Base-by-base conservation (phyloP, 2,113 vertebrate genomes). In the Haliaeetus leucogaster region DNA sequence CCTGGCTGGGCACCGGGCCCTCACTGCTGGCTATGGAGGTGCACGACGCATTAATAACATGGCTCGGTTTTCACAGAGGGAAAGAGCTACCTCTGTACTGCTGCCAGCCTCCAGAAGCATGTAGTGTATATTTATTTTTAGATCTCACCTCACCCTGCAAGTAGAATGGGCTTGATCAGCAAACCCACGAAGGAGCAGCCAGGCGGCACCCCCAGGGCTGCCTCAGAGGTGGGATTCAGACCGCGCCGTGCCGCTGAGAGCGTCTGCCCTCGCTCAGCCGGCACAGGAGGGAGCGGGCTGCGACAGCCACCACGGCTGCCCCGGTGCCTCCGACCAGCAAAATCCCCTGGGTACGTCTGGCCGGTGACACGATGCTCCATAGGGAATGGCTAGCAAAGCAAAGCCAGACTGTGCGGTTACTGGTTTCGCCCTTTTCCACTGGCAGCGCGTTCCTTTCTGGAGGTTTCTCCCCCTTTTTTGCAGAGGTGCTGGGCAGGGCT, bases 281-380 rank as follows among this genome's bases (percentile, higher is more conserved):
- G 26, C 4, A 8, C 25, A 10, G 56, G 50, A 67, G n/a, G 55
- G 72, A 71, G 11, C 5, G 1, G 19, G 34, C 47, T 83, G n/a
- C 2, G 1, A 13, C 45, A 21, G 3, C 50, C 25, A 25, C 50
- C 50, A 15, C 6, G 11, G 38, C 48, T 59, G 32, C 27, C 34
- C 38, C 2, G 22, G 10, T 38, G 36, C 36, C 52, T 21, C 45
- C 3, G 1, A 29, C 38, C 34, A 13, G 19, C 59, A 11, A 8
- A 26, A n/a, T 8, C 7, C 45, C 26, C n/a, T 0, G 1, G 11
- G 19, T 3, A 7, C 16, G 14, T 16, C 38, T 22, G 16, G 22
- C 27, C 8, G 0, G 53, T 8, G 32, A 27, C 65, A 19, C 7
- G 0, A 20, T 0, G 3, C 18, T 67, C 73, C 22, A 0, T 3